Evolutionary conservation across 2,113 vertebrate genomes (phyloP).

Genomic region (Prinia subflava): DNA sequence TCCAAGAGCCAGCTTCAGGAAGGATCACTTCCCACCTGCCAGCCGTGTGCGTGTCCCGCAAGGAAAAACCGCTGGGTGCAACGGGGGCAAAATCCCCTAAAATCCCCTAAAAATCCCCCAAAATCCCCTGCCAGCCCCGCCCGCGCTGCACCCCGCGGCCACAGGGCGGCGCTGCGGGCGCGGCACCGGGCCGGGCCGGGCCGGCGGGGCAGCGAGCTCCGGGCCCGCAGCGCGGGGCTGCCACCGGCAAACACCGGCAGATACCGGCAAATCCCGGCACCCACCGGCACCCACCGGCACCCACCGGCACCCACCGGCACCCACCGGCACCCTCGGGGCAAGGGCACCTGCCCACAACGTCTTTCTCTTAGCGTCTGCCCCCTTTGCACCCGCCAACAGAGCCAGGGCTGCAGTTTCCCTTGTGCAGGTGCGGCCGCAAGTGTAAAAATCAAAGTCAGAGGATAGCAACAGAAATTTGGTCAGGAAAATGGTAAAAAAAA

Average conservation of each 20-base stretch:
- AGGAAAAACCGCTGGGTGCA: accelerated
- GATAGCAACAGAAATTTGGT: not conserved
- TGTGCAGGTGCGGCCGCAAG: accelerated
- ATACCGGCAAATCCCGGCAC: too few species aligned
- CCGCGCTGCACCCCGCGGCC: not conserved
- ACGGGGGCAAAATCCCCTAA: too few species aligned
- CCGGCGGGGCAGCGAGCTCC: not conserved
- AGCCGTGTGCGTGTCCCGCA: not conserved
- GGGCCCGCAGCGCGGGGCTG: too few species aligned
- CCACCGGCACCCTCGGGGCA: not conserved
- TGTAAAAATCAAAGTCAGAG: not conserved
- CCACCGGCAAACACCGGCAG: too few species aligned
- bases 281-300: too few species aligned
- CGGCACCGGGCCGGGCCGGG: not conserved
- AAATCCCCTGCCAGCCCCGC: not conserved
- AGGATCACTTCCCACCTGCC: accelerated
- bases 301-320: too few species aligned
- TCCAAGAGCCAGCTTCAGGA: not conserved
- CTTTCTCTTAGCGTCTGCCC: not conserved
- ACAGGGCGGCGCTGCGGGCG: not conserved
- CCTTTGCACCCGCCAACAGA: not conserved
- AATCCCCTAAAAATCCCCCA: too few species aligned
- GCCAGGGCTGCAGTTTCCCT: not conserved
- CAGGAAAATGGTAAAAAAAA: not conserved
- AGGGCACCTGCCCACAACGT: not conserved